Conservation (phyloP, 2,797 vertebrate species). For the Cottoperca gobio region DNA sequence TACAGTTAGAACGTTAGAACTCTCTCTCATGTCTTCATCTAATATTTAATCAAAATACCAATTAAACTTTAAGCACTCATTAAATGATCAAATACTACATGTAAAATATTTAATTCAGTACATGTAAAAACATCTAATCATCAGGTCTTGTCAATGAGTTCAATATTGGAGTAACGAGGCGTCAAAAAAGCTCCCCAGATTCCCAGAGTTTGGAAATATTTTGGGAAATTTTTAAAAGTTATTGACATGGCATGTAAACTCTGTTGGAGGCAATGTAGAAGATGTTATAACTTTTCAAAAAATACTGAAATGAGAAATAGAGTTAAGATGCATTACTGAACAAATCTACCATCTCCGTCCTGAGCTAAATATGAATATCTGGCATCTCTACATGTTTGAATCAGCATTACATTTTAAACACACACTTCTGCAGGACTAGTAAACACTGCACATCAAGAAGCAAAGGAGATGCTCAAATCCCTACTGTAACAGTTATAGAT, state of each 20-base stretch:
- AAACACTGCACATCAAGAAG: slow-evolving; percentile 9
- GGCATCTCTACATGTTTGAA: slow-evolving; percentile 16
- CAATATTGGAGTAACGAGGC: neutral
- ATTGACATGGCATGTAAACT: slow-evolving; percentile 17
- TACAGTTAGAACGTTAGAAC: slow-evolving; percentile 1
- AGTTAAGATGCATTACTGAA: neutral
- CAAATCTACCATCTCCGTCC: slow-evolving; percentile 1
- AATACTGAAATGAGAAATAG: neutral
- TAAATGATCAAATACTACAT: neutral
- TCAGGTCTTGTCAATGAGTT: neutral
- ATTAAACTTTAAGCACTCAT: slow-evolving; percentile 3
- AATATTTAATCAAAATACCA: neutral
- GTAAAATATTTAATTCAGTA: no score
- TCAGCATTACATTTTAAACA: slow-evolving; percentile 31
- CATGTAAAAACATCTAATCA: slow-evolving; percentile 2
- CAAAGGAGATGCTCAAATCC: neutral
- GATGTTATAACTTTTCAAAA: slow-evolving; percentile 2
- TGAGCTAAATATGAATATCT: neutral
- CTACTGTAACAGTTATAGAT: neutral
- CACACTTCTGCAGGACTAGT: neutral
- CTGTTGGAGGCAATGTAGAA: neutral
- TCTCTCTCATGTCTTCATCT: neutral
- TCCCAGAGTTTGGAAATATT: neutral
- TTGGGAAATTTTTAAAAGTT: slow-evolving; percentile 1
- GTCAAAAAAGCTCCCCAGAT: neutral